These are phyloP conservation scores for Encarsia formosa DNA, from an alignment of 2,888 invertebrate species.

Conservation along the genomic window DNA sequence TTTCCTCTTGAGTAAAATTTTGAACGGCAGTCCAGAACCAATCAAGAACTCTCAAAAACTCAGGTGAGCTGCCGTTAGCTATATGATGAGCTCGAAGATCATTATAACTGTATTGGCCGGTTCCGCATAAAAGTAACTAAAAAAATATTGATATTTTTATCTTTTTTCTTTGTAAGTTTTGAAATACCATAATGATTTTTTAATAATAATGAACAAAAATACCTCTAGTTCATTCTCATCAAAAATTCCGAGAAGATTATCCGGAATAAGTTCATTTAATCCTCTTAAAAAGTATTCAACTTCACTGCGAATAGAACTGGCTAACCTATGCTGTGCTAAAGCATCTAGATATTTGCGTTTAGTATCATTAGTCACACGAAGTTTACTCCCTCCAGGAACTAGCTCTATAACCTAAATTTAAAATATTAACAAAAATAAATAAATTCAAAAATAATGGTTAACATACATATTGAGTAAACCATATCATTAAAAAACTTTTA, in stretches of 20 bases:
- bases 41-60: conserved; percentile 78
- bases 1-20: conserved; percentile 87
- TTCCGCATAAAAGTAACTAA: conserved; percentile 86
- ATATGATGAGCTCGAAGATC: conserved; percentile 88
- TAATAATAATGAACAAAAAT: conserved; percentile 12
- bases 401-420: conserved; percentile 64
- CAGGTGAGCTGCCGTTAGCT: conserved; percentile 74
- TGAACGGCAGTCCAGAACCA: conserved; percentile 91
- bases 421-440: conserved; percentile 1
- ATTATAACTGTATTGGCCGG: conserved; percentile 84
- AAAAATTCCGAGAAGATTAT: conserved; percentile 88
- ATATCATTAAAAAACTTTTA: too few species aligned
- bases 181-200: not conserved
- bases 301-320: conserved; percentile 76
- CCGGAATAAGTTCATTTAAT: conserved; percentile 85
- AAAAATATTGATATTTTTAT: not conserved
- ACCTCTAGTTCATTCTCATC: conserved; percentile 96
- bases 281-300: conserved; percentile 86
- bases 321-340: conserved; percentile 83
- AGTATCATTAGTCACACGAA: conserved; percentile 69
- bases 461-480: too few species aligned
- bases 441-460: too few species aligned
- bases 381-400: conserved; percentile 75
- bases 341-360: conserved; percentile 83
- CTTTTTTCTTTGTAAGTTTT: not conserved